A percentile compares a stretch with the other conserved stretches of the same genome.
Conservation (phyloP, 2,797 vertebrate genomes). For the Sebastes goodei region DNA sequence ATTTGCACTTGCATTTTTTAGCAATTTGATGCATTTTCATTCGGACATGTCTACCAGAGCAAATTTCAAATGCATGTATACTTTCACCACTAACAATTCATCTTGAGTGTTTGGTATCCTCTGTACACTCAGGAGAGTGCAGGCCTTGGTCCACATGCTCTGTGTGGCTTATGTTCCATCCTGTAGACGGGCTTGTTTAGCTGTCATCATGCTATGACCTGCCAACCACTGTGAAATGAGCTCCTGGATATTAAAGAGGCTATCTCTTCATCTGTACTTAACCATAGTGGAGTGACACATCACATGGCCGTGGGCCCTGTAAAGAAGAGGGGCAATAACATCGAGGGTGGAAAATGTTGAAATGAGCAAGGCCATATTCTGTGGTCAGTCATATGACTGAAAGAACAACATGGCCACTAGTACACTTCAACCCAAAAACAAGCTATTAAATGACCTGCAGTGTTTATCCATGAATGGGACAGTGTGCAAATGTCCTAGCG, state of each 20-base stretch:
- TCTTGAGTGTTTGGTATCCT: conserved; percentile 26
- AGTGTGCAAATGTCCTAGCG: conserved; percentile 62
- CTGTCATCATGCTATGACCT: conserved; percentile 79
- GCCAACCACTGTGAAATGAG: conserved; percentile 78
- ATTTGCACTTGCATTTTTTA: background rate
- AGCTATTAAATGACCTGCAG: conserved; percentile 74
- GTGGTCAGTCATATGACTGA: conserved; percentile 66
- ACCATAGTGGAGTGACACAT: conserved; percentile 70
- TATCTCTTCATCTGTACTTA: conserved; percentile 81
- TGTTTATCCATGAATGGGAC: conserved; percentile 79
- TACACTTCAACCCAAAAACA: conserved; percentile 53
- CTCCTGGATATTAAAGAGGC: conserved; percentile 82
- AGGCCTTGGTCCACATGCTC: conserved; percentile 36
- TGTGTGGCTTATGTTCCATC: conserved; percentile 64
- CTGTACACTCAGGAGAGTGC: conserved; percentile 25
- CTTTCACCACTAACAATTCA: conserved; percentile 23
- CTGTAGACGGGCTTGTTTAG: conserved; percentile 73
- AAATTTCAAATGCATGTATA: conserved; percentile 13
- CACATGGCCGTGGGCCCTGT: conserved; percentile 55
- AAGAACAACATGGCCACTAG: conserved; percentile 61
- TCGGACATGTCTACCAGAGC: conserved; percentile 20
- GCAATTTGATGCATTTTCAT: conserved; percentile 16
- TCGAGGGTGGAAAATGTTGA: conserved; percentile 60
- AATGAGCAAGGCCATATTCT: conserved; percentile 34
- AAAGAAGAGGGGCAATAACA: conserved; percentile 45